Conservation (phyloP, 2,113 vertebrate genomes). For the Cygnus buccinator region DNA sequence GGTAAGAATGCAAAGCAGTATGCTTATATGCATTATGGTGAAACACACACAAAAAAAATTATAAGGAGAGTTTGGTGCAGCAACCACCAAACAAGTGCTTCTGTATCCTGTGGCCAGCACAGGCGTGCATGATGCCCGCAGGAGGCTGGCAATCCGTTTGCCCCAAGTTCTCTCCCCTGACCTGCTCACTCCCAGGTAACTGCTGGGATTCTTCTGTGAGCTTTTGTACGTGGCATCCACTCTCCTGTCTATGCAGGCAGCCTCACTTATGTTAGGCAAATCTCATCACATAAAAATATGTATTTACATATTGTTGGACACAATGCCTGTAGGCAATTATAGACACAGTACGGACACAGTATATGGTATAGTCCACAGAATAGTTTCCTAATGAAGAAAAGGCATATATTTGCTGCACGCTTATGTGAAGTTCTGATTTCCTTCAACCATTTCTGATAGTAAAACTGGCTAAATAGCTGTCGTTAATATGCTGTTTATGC, state of each 20-base stretch:
- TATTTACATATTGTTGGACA: not conserved
- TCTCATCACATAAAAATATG: not conserved
- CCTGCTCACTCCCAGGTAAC: not conserved
- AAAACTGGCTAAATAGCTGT: not conserved
- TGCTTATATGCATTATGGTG: fast-evolving
- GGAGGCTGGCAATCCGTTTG: not conserved
- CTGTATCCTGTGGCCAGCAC: fast-evolving
- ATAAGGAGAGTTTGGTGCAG: not conserved
- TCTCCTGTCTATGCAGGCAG: not conserved
- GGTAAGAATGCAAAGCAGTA: not conserved
- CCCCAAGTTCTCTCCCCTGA: not conserved
- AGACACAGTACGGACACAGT: not conserved
- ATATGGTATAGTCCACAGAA: not conserved
- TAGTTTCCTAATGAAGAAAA: not conserved
- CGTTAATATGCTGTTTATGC: not conserved
- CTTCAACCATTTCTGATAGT: not conserved
- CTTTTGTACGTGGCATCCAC: not conserved
- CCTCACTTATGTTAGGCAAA: not conserved
- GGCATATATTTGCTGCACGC: not conserved
- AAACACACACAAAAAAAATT: not conserved
- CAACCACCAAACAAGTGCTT: not conserved
- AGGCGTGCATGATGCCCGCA: not conserved
- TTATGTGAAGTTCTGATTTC: not conserved
- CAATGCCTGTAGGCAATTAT: not conserved
- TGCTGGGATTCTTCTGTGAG: not conserved